A percentile compares a stretch with the other conserved stretches of the same genome.
Evolutionary conservation across 2,888 invertebrate species (phyloP).

Genomic region (Synanthedon tipuliformis): DNA sequence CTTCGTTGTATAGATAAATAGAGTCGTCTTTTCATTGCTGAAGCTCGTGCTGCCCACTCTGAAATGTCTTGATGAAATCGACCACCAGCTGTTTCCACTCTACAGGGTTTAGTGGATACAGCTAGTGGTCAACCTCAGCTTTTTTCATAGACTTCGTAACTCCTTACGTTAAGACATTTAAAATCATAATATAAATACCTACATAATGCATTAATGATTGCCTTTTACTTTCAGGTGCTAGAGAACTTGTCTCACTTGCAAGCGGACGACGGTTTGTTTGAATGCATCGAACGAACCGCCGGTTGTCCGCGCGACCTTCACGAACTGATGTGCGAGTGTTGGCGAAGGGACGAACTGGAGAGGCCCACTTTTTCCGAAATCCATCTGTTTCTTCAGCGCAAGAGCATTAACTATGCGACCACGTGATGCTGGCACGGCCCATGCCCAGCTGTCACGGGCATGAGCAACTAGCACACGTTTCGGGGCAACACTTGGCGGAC

Average conservation of each 20-base stretch:
- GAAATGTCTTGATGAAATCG: too few species aligned
- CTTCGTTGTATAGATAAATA: too few species aligned
- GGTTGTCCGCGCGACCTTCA: constrained; percentile 84
- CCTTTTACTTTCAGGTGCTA: constrained; percentile 67
- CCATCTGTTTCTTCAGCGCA: constrained; percentile 81
- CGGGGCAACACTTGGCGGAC: constrained; percentile 12
- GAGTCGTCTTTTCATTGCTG: too few species aligned
- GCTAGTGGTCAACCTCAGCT: too few species aligned
- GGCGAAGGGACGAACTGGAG: constrained; percentile 80
- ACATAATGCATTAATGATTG: too few species aligned
- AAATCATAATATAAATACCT: too few species aligned
- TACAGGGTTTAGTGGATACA: too few species aligned
- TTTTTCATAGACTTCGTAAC: too few species aligned
- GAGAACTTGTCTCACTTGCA: constrained; percentile 82
- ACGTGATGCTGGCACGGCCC: constrained; percentile 35
- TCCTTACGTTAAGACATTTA: too few species aligned
- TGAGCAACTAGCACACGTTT: constrained; percentile 3
- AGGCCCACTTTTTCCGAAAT: constrained; percentile 86
- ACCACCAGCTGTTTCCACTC: too few species aligned
- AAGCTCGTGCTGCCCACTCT: too few species aligned
- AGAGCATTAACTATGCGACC: constrained; percentile 24
- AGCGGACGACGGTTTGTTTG: constrained; percentile 72
- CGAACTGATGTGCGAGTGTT: constrained; percentile 87
- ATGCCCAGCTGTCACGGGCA: constrained; percentile 11
- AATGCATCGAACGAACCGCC: constrained; percentile 74